Base-by-base conservation (phyloP, 1,140 invertebrate genomes). In the Brachionus rubens region DNA sequence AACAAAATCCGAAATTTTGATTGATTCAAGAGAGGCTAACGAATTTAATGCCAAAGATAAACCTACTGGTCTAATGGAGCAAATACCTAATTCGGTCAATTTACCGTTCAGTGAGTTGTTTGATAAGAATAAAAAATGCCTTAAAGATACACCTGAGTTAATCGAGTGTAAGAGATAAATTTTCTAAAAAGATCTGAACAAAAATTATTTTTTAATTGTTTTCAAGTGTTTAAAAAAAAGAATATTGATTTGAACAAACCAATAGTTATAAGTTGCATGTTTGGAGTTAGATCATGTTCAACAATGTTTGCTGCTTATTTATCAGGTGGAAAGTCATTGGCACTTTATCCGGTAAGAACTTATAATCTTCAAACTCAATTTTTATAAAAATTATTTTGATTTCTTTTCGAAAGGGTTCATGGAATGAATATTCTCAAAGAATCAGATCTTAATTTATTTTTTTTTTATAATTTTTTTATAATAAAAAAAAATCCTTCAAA, bases 61-160 rank as follows among this genome's bases (percentile, higher is more conserved):
- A 26, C 21, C 40, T 28, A 47, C 16, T 6, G 16, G 24, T n/a
- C 7, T 43, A 7, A 10, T 28, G 0, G 40, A 75, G 6, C 48
- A 41, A 10, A 62, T 76, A 19, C 41, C 41, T 24, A 47, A 65
- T 50, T 62, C 75, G 28, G 14, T 76, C 0, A 76, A 76, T 47
- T 19, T 76, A 33, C 75, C 75, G 21, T 76, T 62, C 36, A 52
- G 43, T 47, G 26, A 43, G 12, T 24, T 76, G n/a, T 76, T 76
- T 40, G 59, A 76, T 26, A 12, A 30, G 14, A 21, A 47, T 6
- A 62, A 30, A 28, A 26, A 16, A 26, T 50, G 19, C 10, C 19
- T 75, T 4, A 75, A 75, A 41, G 33, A 36, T 33, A 24, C n/a
- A 19, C 10, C 33, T 1, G 36, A 56, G n/a, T 36, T 75, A 7